Evolutionary conservation across 2,888 invertebrate genomes (phyloP), one percentile per base, ranked within the genome.

Genomic region (Tenthredo livida): DNA sequence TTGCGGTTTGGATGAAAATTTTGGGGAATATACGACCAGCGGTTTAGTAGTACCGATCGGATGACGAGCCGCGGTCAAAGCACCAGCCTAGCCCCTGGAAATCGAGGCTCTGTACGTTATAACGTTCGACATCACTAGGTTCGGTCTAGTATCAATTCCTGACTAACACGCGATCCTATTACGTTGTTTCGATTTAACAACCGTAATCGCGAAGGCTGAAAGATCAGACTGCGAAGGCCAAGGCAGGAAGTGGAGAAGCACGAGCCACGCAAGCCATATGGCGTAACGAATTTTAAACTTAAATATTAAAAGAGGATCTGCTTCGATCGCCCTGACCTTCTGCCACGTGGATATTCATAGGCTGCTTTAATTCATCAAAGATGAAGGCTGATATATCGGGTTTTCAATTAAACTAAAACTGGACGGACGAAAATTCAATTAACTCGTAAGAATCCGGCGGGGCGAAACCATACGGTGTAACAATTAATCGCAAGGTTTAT

Each of bases 181-280:
- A 21, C 25, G 58, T 61, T 80, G 58, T 61, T 80, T 80, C 80
- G 80, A 80, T 80, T 80, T 61, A 80, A 80, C 80, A 80, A 80
- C 61, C 40, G 58, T 21, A 40, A 80, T 61, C 61, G 67, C 17
- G 58, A 80, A 80, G 61, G 21, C 58, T 61, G 29, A 50, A 80
- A 80, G 61, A 40, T 61, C 58, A 80, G 25, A 9, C 47, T 25
- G 58, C 37, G 37, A 80, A 77, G 73, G 73, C 73, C 73, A 73
- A 73, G 73, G 73, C 73, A 73, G 73, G 77, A 77, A 77, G 54
- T 29, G 54, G 77, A 77, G 72, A 43, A 77, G 80, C 61, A 80
- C 80, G 80, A 80, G 80, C 80, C 80, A 61, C 58, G 61, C 33
- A 80, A 80, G 10, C 80, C 80, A 80, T 61, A 61, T 61, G 80